phyloP scores from a whole-genome alignment of 2,113 vertebrate genomes.

The Holacanthus passer region DNA sequence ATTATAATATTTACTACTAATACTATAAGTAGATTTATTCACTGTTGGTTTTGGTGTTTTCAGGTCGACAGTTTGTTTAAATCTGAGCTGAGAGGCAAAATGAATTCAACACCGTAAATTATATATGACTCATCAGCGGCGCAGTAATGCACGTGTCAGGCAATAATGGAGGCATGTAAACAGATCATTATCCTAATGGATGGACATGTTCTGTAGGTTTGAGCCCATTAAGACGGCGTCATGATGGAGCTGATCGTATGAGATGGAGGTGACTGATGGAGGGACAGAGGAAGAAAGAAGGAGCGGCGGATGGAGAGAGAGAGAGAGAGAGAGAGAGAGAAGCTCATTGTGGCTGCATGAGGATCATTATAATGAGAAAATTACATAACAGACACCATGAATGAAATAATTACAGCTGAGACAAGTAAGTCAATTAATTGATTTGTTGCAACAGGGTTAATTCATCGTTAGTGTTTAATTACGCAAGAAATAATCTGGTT shows the following conservation, averaged over 20 bases:
- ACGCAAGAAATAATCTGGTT: background rate
- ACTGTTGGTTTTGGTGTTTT: background rate
- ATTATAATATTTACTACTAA: too few relatives aligned
- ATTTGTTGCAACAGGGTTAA: background rate
- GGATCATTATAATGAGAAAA: background rate
- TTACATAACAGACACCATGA: background rate
- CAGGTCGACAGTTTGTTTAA: background rate
- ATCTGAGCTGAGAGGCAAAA: background rate
- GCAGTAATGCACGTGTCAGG: background rate
- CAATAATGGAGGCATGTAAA: conserved; percentile 19
- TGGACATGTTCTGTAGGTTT: conserved; percentile 14
- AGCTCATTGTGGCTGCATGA: background rate
- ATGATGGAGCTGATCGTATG: background rate
- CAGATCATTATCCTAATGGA: conserved; percentile 33
- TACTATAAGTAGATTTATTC: too few relatives aligned
- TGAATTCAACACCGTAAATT: background rate
- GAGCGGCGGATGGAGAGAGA: background rate
- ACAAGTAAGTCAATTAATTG: background rate
- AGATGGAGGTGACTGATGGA: background rate
- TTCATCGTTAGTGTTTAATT: background rate
- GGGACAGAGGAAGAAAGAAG: background rate
- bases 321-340: background rate
- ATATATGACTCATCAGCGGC: background rate
- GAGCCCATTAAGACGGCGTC: background rate
- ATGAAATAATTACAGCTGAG: background rate